Evolutionary conservation across 64 coral and sea anemone species (phyloP).

Genomic region (Montipora efflorescens): DNA sequence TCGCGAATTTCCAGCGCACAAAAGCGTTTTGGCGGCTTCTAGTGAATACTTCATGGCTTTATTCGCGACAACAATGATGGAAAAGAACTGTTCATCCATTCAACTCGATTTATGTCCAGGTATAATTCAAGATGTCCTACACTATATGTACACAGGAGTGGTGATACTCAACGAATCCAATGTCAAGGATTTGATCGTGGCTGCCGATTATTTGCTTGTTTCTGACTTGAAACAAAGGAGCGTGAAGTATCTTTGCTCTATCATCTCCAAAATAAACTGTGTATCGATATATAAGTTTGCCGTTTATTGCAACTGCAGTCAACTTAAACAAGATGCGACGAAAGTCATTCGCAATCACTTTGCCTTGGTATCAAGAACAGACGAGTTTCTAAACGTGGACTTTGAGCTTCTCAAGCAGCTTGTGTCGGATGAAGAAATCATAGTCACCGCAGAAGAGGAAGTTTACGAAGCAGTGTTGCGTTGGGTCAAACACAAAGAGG

Average conservation of each 20-base stretch:
- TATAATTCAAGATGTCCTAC: conserved; percentile 26
- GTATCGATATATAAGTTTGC: conserved; percentile 3
- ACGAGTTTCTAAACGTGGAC: conserved; percentile 23
- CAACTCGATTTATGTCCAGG: conserved; percentile 7
- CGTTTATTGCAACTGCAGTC: conserved; percentile 2
- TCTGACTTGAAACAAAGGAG: conserved; percentile 30
- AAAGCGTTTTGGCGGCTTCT: conserved; percentile 47
- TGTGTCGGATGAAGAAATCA: conserved; percentile 21
- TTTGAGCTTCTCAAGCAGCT: background rate
- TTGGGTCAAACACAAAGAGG: conserved; percentile 22
- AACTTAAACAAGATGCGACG: background rate
- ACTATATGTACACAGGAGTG: conserved; percentile 54
- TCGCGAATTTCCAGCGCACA: conserved; percentile 41
- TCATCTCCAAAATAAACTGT: conserved; percentile 12
- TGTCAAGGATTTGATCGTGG: conserved; percentile 11
- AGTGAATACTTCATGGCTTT: conserved; percentile 61
- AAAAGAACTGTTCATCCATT: conserved; percentile 21
- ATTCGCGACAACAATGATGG: conserved; percentile 61
- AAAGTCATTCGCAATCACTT: conserved; percentile 47
- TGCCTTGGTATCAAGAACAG: conserved; percentile 9
- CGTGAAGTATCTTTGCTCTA: background rate
- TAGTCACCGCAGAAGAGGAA: conserved; percentile 30
- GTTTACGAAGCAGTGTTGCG: conserved; percentile 38
- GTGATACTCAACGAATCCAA: background rate
- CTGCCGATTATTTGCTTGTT: conserved; percentile 64